Evolutionary conservation across 1,140 invertebrate species (phyloP).

Genomic region (Ganaspis sp.): DNA sequence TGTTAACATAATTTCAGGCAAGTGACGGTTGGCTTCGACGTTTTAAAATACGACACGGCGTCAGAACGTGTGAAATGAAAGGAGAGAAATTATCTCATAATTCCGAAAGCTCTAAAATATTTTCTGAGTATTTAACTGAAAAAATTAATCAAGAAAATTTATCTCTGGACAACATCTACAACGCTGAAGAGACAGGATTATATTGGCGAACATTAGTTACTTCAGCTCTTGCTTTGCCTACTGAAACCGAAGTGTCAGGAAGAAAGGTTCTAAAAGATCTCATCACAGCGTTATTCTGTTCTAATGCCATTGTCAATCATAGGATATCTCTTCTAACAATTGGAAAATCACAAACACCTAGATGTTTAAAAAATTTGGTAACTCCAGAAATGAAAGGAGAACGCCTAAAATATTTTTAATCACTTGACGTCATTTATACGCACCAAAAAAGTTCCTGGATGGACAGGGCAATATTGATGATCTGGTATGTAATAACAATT

Average conservation of each 20-base stretch:
- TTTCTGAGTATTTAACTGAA: neutral
- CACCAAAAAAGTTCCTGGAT: neutral
- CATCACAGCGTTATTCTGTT: constrained; percentile 52
- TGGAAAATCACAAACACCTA: constrained; percentile 52
- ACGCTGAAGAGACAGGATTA: constrained; percentile 55
- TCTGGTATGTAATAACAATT: too few species aligned
- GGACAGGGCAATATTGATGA: neutral
- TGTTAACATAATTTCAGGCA: constrained; percentile 38
- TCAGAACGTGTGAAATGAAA: constrained; percentile 14
- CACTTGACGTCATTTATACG: neutral
- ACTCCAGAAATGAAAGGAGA: too few species aligned
- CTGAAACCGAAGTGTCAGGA: constrained; percentile 51
- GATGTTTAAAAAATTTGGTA: neutral
- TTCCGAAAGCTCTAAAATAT: constrained; percentile 22
- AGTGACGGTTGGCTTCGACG: constrained; percentile 34
- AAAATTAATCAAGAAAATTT: constrained; percentile 22
- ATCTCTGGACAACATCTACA: constrained; percentile 50
- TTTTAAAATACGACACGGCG: constrained; percentile 44
- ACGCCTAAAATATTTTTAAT: too few species aligned
- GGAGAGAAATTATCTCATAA: constrained; percentile 37
- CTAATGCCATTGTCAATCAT: constrained; percentile 62
- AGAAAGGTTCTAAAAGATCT: constrained; percentile 50
- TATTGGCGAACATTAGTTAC: constrained; percentile 59
- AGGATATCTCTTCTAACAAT: constrained; percentile 57
- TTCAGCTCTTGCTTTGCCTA: constrained; percentile 51